These are phyloP conservation scores for Nyctibius bracteatus DNA, from an alignment of 2,113 vertebrate species.

Conservation along the genomic window DNA sequence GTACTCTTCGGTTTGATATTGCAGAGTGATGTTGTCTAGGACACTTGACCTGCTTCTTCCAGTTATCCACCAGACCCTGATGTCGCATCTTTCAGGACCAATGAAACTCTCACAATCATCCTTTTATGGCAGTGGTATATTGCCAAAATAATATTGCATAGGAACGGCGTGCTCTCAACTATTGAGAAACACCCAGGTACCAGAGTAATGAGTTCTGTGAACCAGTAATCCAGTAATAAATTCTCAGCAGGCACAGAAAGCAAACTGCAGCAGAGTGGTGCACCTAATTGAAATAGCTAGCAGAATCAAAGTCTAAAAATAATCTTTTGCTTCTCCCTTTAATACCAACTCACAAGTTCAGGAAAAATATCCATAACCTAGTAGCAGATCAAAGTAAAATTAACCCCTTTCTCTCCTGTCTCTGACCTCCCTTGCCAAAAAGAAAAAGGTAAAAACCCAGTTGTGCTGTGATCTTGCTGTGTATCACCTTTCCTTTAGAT, in stretches of 20 bases:
- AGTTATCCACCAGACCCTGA: background rate
- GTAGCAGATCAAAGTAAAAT: background rate
- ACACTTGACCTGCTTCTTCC: background rate
- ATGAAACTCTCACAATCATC: background rate
- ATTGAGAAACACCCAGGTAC: background rate
- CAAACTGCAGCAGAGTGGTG: background rate
- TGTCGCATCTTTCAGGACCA: background rate
- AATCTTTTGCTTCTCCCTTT: background rate
- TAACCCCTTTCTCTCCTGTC: background rate
- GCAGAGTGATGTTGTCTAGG: background rate
- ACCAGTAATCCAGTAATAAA: background rate
- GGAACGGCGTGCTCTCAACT: fast-evolving
- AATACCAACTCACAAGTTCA: background rate
- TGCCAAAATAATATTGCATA: background rate
- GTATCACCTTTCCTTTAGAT: background rate
- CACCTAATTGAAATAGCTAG: background rate
- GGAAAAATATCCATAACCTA: background rate
- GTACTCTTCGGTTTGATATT: background rate
- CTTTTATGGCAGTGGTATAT: background rate
- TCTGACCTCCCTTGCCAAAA: background rate
- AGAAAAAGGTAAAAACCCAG: background rate
- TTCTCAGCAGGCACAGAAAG: background rate
- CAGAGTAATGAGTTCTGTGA: background rate
- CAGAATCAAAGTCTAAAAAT: background rate
- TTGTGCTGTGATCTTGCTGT: background rate